phyloP scores from a whole-genome alignment of 2,113 vertebrate species.

The Cinclus mexicanus region DNA sequence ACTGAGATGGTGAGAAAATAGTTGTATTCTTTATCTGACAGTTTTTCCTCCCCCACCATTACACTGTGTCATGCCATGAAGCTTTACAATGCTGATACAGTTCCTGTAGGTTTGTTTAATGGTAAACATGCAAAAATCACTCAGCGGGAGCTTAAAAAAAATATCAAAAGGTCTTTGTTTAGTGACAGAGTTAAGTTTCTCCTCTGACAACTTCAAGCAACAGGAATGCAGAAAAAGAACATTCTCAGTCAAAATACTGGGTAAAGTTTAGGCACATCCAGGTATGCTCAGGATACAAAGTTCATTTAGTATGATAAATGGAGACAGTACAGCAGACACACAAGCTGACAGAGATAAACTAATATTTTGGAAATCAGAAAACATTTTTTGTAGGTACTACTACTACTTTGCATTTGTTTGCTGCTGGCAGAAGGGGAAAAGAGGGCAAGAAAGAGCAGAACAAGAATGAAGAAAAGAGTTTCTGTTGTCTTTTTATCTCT shows the following conservation, averaged over 20 bases:
- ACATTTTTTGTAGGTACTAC: background rate
- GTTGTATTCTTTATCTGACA: background rate
- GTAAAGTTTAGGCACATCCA: background rate
- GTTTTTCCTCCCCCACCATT: background rate
- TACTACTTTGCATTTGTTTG: background rate
- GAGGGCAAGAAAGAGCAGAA: background rate
- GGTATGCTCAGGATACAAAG: background rate
- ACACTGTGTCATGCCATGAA: background rate
- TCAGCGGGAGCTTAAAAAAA: constrained; percentile 33
- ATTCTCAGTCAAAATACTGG: constrained; percentile 23
- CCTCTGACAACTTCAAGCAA: constrained; percentile 58
- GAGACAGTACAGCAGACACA: background rate
- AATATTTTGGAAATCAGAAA: background rate
- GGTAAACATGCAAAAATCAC: constrained; percentile 36
- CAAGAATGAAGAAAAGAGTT: background rate
- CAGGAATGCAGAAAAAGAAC: constrained; percentile 52
- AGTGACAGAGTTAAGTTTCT: constrained; percentile 45
- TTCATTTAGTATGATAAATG: background rate
- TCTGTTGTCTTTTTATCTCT: background rate
- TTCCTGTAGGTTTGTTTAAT: background rate
- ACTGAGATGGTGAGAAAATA: background rate
- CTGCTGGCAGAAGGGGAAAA: background rate
- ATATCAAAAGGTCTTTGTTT: constrained; percentile 63
- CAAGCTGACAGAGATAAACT: background rate
- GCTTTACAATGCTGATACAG: background rate